Conservation (phyloP, 2,113 vertebrate genomes). For the Daphoenositta chrysoptera region DNA sequence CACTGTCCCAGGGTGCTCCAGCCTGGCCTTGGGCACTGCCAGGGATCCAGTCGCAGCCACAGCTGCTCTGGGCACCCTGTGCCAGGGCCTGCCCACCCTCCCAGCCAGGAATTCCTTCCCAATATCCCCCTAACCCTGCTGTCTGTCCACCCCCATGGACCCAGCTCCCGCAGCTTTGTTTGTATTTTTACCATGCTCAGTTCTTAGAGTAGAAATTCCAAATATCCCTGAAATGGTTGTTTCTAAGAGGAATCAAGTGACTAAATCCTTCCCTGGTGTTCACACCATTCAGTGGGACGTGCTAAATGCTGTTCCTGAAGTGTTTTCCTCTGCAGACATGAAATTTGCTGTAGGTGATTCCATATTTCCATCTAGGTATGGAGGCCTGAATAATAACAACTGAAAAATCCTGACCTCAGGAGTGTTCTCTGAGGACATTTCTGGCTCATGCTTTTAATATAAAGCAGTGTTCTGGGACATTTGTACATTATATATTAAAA, state of each 20-base stretch:
- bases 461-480: constrained; percentile 43
- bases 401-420: constrained; percentile 39
- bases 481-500: constrained; percentile 63
- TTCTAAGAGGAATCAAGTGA: neutral
- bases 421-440: constrained; percentile 45
- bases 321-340: neutral
- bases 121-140: neutral
- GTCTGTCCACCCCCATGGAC: neutral
- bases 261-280: neutral
- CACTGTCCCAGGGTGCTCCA: neutral
- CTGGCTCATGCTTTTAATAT: constrained; percentile 50
- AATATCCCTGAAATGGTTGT: neutral
- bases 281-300: neutral
- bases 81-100: neutral
- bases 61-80: neutral
- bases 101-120: neutral
- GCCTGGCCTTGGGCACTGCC: accelerated
- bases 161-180: neutral
- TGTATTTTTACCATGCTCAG: neutral
- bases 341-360: neutral
- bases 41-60: neutral
- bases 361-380: neutral
- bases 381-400: neutral
- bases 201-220: neutral
- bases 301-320: neutral